These are phyloP conservation scores for Diarsia mendica DNA, from an alignment of 2,888 invertebrate species.

Conservation along the genomic window DNA sequence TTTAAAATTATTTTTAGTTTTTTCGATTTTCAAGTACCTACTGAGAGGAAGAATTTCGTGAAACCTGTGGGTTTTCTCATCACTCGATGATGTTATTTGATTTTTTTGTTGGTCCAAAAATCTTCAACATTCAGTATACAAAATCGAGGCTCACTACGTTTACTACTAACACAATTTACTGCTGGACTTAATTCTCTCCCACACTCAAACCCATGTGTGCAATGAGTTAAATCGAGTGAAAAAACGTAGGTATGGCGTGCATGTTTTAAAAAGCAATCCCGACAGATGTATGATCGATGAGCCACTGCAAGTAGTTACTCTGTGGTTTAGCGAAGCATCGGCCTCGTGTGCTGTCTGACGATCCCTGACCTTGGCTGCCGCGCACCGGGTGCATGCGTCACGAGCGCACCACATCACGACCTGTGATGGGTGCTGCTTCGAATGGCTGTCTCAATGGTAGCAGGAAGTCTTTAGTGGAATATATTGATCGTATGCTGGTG, in stretches of 20 bases:
- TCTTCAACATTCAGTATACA: too few relatives aligned
- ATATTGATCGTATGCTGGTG: slow-evolving; percentile 26
- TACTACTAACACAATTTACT: not conserved
- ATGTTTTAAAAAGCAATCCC: slow-evolving; percentile 5
- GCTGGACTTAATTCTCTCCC: not conserved
- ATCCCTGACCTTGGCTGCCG: slow-evolving; percentile 72
- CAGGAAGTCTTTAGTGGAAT: slow-evolving; percentile 56
- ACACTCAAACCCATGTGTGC: not conserved
- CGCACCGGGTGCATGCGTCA: slow-evolving; percentile 71
- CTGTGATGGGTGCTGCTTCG: slow-evolving; percentile 47
- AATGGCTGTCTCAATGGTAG: slow-evolving; percentile 41
- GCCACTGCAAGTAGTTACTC: slow-evolving; percentile 18
- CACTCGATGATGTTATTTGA: not conserved
- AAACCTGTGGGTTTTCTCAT: not conserved
- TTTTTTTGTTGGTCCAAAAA: not conserved
- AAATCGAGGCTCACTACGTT: too few relatives aligned
- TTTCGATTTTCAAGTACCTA: not conserved
- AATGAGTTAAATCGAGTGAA: not conserved
- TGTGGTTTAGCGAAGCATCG: slow-evolving; percentile 56
- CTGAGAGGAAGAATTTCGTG: not conserved
- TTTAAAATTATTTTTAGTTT: not conserved
- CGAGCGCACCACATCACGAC: slow-evolving; percentile 70
- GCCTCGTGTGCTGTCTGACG: slow-evolving; percentile 66
- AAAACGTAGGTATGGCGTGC: not conserved
- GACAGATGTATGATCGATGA: slow-evolving; percentile 4